phyloP scores from a whole-genome alignment of 1,140 invertebrate species.

The Temnothorax longispinosus region DNA sequence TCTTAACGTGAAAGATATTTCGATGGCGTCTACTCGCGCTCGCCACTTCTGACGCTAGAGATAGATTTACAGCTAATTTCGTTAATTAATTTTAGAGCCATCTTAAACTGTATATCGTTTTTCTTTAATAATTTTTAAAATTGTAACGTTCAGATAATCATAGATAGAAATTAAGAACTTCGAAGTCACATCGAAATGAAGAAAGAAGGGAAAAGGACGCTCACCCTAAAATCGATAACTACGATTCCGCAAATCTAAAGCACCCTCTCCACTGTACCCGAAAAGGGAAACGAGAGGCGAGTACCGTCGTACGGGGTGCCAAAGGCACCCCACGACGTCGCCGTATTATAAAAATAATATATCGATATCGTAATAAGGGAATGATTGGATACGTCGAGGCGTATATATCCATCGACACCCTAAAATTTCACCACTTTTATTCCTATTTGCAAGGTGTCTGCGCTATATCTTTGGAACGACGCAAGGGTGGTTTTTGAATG shows the following conservation, averaged over 20 bases:
- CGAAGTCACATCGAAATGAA: neutral
- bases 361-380: slow-evolving; percentile 85
- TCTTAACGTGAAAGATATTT: slow-evolving; percentile 13
- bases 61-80: slow-evolving; percentile 10
- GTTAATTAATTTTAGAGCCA: neutral
- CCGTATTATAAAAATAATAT: slow-evolving; percentile 81
- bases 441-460: slow-evolving; percentile 78
- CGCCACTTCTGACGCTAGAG: neutral
- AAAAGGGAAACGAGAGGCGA: slow-evolving; percentile 40
- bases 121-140: neutral
- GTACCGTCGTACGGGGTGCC: neutral
- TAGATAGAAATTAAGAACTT: neutral
- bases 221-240: slow-evolving; percentile 41
- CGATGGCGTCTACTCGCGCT: neutral
- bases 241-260: slow-evolving; percentile 32
- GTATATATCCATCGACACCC: slow-evolving; percentile 75
- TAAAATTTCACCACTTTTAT: slow-evolving; percentile 52
- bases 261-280: slow-evolving; percentile 5
- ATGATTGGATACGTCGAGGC: slow-evolving; percentile 82
- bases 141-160: neutral
- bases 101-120: neutral
- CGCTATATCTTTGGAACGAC: slow-evolving; percentile 74
- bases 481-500: slow-evolving; percentile 50
- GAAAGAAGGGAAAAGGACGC: neutral
- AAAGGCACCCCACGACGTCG: slow-evolving; percentile 20